Percentiles rank a stretch among this genome's conserved stretches.
Conservation (phyloP, 2,888 invertebrate species). For the Melanophora roralis region DNA sequence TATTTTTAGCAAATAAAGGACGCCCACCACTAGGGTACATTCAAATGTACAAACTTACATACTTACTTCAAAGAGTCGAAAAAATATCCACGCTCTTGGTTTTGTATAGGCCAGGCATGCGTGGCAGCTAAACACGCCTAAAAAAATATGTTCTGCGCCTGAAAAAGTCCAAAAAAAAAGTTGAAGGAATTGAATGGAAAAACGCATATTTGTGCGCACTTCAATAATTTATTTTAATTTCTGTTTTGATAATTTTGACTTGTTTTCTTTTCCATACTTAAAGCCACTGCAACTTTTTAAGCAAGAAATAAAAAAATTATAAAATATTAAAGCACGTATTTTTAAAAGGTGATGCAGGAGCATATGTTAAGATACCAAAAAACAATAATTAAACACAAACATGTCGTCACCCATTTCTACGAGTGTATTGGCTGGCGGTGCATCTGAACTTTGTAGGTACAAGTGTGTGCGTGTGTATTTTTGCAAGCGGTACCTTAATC, state of each 20-base stretch:
- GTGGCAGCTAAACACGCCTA: constrained; percentile 61
- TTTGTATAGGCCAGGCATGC: constrained; percentile 55
- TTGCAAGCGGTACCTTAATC: constrained; percentile 33
- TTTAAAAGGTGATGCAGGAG: constrained; percentile 58
- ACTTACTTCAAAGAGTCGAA: not conserved
- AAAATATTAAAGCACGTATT: constrained; percentile 46
- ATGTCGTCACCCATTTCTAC: constrained; percentile 60
- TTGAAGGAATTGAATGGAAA: constrained; percentile 40
- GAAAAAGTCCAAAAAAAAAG: too few relatives aligned
- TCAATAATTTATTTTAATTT: constrained; percentile 58
- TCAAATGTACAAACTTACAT: constrained; percentile 25
- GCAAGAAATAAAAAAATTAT: constrained; percentile 19
- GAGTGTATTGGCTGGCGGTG: constrained; percentile 33
- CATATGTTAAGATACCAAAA: constrained; percentile 56
- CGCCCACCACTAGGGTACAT: constrained; percentile 54
- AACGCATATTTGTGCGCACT: constrained; percentile 56
- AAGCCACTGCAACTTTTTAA: constrained; percentile 49
- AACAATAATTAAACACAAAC: constrained; percentile 45
- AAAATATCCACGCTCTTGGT: constrained; percentile 23
- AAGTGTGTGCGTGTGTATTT: not conserved
- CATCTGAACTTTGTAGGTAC: constrained; percentile 39
- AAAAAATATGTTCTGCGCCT: too few relatives aligned
- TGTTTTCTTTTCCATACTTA: not conserved
- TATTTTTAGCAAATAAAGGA: constrained; percentile 62
- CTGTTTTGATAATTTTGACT: constrained; percentile 11